Evolutionary conservation across 2,113 vertebrate genomes (phyloP).

Genomic region (Centrocercus urophasianus): DNA sequence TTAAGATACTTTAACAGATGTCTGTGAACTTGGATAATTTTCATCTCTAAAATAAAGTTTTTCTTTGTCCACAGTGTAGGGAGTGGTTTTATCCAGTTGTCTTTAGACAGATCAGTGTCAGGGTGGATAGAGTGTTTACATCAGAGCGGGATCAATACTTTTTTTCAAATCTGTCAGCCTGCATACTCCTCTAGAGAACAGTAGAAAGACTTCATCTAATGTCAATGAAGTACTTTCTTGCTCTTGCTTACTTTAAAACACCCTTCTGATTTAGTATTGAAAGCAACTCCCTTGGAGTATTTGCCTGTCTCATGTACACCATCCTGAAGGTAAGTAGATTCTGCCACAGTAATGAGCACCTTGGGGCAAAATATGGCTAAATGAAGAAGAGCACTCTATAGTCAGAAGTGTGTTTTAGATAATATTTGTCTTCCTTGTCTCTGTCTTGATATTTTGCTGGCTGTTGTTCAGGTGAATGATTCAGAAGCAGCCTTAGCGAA

Average conservation of each 20-base stretch:
- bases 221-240: not conserved
- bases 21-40: not conserved
- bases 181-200: not conserved
- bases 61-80: not conserved
- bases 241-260: not conserved
- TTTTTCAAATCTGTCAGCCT: not conserved
- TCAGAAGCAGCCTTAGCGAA: slow-evolving; percentile 84
- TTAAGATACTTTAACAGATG: not conserved
- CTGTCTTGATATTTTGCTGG: not conserved
- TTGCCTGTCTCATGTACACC: not conserved
- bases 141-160: not conserved
- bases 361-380: not conserved
- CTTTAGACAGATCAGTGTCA: not conserved
- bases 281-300: not conserved
- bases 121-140: not conserved
- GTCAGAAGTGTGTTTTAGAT: not conserved
- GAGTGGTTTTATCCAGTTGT: not conserved
- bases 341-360: not conserved
- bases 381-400: not conserved
- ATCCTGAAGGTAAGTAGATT: not conserved
- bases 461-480: slow-evolving; percentile 82
- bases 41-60: not conserved
- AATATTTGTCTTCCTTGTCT: not conserved
- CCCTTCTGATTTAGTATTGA: not conserved
- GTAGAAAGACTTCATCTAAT: not conserved